Percentiles rank a stretch among this genome's conserved stretches.
These are phyloP conservation scores for Drosophila prosaltans DNA, from an alignment of 1,140 invertebrate genomes.

Conservation along the genomic window DNA sequence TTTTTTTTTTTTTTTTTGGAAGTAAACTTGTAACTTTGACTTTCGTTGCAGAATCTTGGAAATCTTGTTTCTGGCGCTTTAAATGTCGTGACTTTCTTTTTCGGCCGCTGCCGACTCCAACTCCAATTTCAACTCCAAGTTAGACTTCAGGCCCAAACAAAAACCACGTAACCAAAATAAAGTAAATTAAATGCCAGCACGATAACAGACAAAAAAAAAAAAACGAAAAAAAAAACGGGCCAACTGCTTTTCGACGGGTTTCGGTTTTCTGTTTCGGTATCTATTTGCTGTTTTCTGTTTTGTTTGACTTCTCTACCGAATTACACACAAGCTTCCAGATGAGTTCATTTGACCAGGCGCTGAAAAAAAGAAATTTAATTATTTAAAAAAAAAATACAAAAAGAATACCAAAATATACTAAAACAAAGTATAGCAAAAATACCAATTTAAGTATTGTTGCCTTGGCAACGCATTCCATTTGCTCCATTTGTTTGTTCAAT, in stretches of 20 bases:
- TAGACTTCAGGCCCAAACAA: slow-evolving; percentile 6
- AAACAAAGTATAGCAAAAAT: background rate
- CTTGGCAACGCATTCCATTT: background rate
- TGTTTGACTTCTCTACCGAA: slow-evolving; percentile 26
- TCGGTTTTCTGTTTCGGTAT: slow-evolving; percentile 30
- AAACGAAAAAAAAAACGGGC: slow-evolving; percentile 33
- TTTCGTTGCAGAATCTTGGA: slow-evolving; percentile 81
- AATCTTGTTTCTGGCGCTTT: slow-evolving; percentile 66
- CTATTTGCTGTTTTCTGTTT: slow-evolving; percentile 9
- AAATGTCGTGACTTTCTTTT: slow-evolving; percentile 79
- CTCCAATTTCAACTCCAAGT: slow-evolving; percentile 1
- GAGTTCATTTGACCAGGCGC: background rate
- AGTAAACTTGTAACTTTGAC: slow-evolving; percentile 80
- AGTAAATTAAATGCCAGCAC: slow-evolving; percentile 68
- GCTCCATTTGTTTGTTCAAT: slow-evolving; percentile 51
- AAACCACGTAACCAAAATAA: slow-evolving; percentile 60
- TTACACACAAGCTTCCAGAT: slow-evolving; percentile 19
- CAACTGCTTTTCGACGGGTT: slow-evolving; percentile 50
- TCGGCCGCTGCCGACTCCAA: slow-evolving; percentile 42
- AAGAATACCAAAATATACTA: background rate
- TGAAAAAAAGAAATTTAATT: background rate
- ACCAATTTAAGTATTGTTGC: background rate
- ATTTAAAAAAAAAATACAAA: background rate
- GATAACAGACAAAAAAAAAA: slow-evolving; percentile 11
- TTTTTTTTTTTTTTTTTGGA: slow-evolving; percentile 21